Evolutionary conservation across 2,113 vertebrate genomes (phyloP).

Genomic region (Numenius arquata): DNA sequence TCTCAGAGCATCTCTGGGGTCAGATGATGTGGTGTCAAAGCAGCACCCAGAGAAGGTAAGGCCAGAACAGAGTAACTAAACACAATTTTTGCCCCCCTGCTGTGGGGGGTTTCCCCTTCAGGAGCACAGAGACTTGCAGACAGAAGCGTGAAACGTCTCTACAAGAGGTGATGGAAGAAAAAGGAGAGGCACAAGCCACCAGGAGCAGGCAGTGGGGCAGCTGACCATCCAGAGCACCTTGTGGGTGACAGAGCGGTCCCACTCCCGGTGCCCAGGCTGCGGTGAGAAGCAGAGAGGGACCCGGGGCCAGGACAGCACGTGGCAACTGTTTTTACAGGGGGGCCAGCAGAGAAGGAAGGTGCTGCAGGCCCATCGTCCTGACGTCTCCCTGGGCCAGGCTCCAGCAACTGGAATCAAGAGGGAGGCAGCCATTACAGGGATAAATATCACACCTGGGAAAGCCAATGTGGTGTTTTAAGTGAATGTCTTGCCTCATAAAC

Average conservation of each 20-base stretch:
- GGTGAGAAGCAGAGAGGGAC: background rate
- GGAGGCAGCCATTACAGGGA: background rate
- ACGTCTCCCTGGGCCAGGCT: background rate
- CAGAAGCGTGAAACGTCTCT: background rate
- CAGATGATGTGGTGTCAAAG: background rate
- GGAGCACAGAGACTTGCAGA: background rate
- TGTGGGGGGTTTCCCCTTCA: background rate
- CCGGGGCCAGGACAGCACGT: fast-evolving
- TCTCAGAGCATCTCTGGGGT: too few species aligned
- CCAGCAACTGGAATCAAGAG: background rate
- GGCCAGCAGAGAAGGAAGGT: background rate
- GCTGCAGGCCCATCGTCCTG: background rate
- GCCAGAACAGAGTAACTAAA: background rate
- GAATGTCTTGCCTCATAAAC: background rate
- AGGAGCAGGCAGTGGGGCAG: background rate
- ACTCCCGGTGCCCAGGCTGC: fast-evolving
- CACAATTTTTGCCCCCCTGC: fast-evolving
- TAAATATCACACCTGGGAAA: background rate
- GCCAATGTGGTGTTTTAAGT: background rate
- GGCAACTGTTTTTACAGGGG: too few species aligned
- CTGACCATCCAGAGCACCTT: fast-evolving
- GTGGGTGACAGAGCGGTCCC: background rate
- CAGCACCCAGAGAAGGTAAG: background rate
- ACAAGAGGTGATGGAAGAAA: background rate
- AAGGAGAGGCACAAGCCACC: background rate